phyloP scores from a whole-genome alignment of 1,140 invertebrate species.

The Heliconius himera region DNA sequence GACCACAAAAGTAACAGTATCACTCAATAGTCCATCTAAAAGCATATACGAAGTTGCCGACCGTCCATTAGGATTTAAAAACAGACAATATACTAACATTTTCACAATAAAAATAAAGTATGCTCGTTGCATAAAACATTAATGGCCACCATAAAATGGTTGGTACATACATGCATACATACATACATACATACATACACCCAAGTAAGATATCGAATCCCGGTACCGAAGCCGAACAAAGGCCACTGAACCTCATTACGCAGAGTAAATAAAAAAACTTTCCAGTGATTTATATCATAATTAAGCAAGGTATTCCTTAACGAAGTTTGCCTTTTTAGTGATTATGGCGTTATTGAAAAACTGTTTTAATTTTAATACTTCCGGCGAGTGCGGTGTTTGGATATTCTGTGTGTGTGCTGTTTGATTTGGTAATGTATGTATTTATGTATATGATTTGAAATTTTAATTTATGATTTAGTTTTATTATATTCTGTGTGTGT shows the following conservation, averaged over 20 bases:
- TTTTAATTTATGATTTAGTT: too few relatives aligned
- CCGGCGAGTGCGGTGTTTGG: conserved; percentile 14
- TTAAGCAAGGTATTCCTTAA: conserved; percentile 41
- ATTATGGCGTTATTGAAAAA: conserved; percentile 37
- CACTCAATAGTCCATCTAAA: too few relatives aligned
- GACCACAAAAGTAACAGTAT: too few relatives aligned
- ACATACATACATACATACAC: too few relatives aligned
- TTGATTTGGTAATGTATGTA: neutral
- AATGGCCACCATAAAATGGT: neutral
- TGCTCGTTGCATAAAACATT: conserved; percentile 1
- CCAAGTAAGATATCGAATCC: neutral
- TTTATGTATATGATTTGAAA: too few relatives aligned
- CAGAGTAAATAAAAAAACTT: conserved; percentile 30
- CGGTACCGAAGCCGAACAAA: conserved; percentile 9
- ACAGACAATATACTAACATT: neutral
- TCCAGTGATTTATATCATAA: conserved; percentile 43
- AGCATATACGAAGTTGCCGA: neutral
- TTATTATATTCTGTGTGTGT: too few relatives aligned
- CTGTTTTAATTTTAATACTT: conserved; percentile 24
- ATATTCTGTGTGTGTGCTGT: neutral
- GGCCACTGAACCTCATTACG: conserved; percentile 31
- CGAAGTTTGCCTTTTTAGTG: conserved; percentile 38
- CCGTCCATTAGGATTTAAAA: neutral
- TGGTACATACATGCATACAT: neutral
- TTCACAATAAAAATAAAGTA: neutral